These are phyloP conservation scores for Ictalurus punctatus DNA, from an alignment of 2,113 vertebrate species.

Conservation along the genomic window DNA sequence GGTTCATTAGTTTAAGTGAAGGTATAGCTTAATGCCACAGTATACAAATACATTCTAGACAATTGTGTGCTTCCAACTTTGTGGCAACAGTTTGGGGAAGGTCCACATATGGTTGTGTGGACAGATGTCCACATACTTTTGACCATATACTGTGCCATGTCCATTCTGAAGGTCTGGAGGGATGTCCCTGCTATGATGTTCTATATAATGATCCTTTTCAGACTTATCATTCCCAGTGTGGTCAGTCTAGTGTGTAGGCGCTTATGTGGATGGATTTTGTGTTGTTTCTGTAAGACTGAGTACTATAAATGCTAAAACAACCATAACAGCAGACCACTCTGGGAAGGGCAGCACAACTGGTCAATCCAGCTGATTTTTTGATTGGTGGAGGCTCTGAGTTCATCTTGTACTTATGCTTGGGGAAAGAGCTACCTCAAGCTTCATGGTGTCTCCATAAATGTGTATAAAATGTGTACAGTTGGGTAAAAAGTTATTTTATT, in stretches of 20 bases:
- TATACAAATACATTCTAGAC: background rate
- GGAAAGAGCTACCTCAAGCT: background rate
- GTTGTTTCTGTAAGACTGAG: no score
- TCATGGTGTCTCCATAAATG: background rate
- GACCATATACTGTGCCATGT: background rate
- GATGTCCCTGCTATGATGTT: background rate
- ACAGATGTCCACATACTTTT: background rate
- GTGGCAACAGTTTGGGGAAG: background rate
- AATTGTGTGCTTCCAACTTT: background rate
- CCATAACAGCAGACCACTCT: background rate
- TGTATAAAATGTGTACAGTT: background rate
- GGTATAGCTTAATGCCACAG: background rate
- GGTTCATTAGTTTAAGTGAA: background rate
- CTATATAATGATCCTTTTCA: background rate
- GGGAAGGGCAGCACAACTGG: background rate
- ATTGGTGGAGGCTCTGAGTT: background rate
- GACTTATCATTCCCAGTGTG: background rate
- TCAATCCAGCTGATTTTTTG: constrained; percentile 1
- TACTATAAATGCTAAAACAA: background rate
- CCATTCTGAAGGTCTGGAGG: background rate
- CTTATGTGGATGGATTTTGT: background rate
- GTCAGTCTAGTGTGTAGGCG: background rate
- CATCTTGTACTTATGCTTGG: background rate
- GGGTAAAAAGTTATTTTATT: constrained; percentile 1
- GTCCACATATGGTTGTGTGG: background rate